phyloP scores from a whole-genome alignment of 2,113 vertebrate species.

The Trogon surrucura region DNA sequence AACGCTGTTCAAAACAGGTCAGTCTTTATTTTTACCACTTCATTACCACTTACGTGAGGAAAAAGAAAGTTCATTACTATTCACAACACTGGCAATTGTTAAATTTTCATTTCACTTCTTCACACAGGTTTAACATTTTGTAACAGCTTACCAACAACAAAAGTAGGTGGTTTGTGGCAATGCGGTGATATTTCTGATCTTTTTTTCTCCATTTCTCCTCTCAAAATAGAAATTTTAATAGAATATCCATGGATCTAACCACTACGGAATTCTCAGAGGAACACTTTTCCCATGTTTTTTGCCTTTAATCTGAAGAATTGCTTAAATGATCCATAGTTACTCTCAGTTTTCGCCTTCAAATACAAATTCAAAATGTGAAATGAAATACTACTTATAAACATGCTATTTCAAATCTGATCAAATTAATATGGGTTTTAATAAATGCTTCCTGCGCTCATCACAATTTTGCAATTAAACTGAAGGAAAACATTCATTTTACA shows the following conservation, averaged over 20 bases:
- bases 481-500: conserved; percentile 58
- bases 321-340: neutral
- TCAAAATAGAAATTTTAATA: neutral
- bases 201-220: neutral
- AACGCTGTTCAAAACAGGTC: neutral
- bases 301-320: neutral
- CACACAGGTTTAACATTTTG: neutral
- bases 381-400: conserved; percentile 38
- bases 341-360: conserved; percentile 29
- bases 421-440: conserved; percentile 6
- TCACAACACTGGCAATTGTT: neutral
- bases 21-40: neutral
- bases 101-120: neutral
- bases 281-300: neutral
- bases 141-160: neutral
- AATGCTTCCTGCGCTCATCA: conserved; percentile 45
- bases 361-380: neutral
- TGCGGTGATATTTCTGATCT: neutral
- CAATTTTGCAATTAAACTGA: conserved; percentile 57
- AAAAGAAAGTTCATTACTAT: neutral
- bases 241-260: neutral
- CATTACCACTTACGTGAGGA: neutral
- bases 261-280: neutral
- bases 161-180: neutral
- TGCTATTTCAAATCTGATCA: conserved; percentile 47